phyloP scores from a whole-genome alignment of 2,888 invertebrate genomes.

The Netelia fuscicornis region DNA sequence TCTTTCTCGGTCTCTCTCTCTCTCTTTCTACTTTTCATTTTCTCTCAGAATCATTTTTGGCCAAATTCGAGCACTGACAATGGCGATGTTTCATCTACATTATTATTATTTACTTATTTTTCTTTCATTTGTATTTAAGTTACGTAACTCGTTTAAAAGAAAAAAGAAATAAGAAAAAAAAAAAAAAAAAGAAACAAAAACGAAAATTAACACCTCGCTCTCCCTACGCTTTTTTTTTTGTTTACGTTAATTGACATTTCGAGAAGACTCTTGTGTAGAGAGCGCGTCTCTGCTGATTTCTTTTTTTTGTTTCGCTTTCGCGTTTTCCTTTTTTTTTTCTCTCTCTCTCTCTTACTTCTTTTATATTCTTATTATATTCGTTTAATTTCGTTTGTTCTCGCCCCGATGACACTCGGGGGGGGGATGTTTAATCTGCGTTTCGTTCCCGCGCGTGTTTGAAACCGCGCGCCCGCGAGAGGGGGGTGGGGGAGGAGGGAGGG shows the following conservation, averaged over 20 bases:
- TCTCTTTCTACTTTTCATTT: neutral
- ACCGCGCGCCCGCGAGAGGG: neutral
- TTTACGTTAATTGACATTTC: constrained; percentile 81
- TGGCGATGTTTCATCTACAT: constrained; percentile 30
- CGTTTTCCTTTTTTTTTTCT: constrained; percentile 5
- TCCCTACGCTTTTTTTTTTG: constrained; percentile 58
- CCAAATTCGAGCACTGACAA: neutral
- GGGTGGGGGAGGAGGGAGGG: neutral
- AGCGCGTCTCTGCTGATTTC: constrained; percentile 51
- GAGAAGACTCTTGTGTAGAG: constrained; percentile 75
- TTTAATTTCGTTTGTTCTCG: constrained; percentile 22
- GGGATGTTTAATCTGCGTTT: constrained; percentile 12
- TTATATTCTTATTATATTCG: constrained; percentile 1
- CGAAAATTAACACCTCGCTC: constrained; percentile 59
- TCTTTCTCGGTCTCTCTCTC: constrained; percentile 7
- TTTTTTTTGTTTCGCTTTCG: constrained; percentile 4
- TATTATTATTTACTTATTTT: constrained; percentile 1
- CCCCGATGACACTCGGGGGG: constrained; percentile 22
- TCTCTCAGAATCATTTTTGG: constrained; percentile 28
- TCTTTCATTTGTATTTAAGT: constrained; percentile 41
- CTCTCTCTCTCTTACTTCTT: constrained; percentile 21
- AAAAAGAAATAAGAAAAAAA: neutral
- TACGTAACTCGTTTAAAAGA: constrained; percentile 70
- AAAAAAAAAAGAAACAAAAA: constrained; percentile 26
- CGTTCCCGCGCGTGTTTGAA: neutral